Evolutionary conservation across 2,888 invertebrate species (phyloP).

Genomic region (Hanleya hanleyi): DNA sequence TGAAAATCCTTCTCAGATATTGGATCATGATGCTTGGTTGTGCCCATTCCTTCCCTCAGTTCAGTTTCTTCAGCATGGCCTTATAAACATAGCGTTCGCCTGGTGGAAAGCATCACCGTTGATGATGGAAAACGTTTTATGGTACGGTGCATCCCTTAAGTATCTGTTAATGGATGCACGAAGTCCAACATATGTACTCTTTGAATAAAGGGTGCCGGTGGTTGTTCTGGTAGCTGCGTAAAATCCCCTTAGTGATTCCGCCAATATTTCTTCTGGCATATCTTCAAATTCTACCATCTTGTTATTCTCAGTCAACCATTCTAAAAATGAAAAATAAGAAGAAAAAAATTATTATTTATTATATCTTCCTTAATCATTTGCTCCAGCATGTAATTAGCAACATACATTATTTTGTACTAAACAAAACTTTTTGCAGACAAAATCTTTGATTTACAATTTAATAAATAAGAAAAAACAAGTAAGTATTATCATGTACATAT

Average conservation of each 20-base stretch:
- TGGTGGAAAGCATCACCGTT: not conserved
- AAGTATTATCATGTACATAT: too few species aligned
- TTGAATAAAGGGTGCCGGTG: not conserved
- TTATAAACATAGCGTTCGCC: constrained; percentile 18
- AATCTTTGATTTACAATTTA: too few species aligned
- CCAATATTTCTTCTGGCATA: not conserved
- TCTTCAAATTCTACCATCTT: not conserved
- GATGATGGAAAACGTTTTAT: not conserved
- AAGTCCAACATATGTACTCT: not conserved
- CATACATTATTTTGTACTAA: too few species aligned
- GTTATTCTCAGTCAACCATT: not conserved
- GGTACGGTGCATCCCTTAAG: not conserved
- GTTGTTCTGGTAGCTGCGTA: not conserved
- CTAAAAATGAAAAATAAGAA: not conserved
- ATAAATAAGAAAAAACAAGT: too few species aligned
- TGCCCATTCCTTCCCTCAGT: constrained; percentile 18
- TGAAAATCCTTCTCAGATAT: constrained; percentile 8
- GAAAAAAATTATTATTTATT: not conserved
- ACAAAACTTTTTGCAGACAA: too few species aligned
- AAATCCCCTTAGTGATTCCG: not conserved
- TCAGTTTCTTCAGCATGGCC: constrained; percentile 17
- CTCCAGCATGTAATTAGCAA: too few species aligned
- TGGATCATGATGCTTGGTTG: constrained; percentile 15
- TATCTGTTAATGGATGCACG: constrained; percentile 1
- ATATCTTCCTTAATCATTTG: not conserved